Base-by-base conservation (phyloP, 2,113 vertebrate species). In the Pachyramphus minor region DNA sequence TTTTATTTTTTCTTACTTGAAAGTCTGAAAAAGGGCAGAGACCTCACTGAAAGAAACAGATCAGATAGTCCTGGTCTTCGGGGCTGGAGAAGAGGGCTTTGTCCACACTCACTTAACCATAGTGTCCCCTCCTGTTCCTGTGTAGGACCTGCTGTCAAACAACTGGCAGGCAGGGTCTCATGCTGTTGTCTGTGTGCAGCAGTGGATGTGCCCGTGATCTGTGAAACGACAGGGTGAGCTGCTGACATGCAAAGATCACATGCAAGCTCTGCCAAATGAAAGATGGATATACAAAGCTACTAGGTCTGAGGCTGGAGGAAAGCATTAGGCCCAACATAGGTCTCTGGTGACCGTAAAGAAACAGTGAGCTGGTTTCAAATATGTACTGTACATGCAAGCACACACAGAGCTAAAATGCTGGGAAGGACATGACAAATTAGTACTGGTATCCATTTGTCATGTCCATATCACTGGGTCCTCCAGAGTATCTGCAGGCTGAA, bases 171-270 rank as follows among this genome's bases (percentile, higher is more conserved):
- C 17, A 42, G 59, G 4, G 4, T 41, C n/a, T 58, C 19, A 5
- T 9, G 15, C 19, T 74, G 60, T 27, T 21, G 23, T 10, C 25
- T 15, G 12, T 9, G 18, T 2, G 27, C 4, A 30, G 21, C 62
- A n/a, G 15, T 4, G 5, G 5, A 3, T 1, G 2, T 11, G 17
- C 3, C 23, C 2, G 2, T 33, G 31, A n/a, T 14, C 37, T 49
- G 15, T 15, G 21, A 60, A 42, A 22, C 21, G 24, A 11, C 25
- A 31, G 59, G 14, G 30, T 1, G 28, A 50, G 25, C 28, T 49
- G 39, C 53, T 67, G 53, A 20, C 28, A 7, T 1, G 6, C 19
- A 6, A 4, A 41, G 11, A 20, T 9, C 1, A 0, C 47, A 52
- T 50, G 14, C 11, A 59, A 30, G 14, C 5, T 53, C 4, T 55